Conservation (phyloP, 2,113 vertebrate genomes). For the Pygathrix nemaeus region DNA sequence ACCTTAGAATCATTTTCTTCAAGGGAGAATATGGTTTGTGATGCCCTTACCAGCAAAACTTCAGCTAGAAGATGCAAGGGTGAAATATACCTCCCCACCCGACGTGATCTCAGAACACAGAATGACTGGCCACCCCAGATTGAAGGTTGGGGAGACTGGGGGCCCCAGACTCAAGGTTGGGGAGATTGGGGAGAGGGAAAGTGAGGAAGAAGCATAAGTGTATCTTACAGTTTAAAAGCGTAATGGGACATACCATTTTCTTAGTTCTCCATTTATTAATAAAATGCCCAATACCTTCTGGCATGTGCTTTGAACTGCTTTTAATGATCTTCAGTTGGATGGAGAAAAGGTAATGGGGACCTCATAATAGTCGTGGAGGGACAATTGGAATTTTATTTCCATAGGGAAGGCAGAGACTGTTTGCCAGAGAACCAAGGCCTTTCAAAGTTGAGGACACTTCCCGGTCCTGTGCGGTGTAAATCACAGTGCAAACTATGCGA, state of each 20-base stretch:
- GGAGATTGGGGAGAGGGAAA: neutral
- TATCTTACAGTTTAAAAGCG: constrained; percentile 36
- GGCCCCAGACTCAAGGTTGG: neutral
- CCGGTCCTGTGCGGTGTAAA: constrained; percentile 85
- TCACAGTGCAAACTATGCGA: constrained; percentile 90
- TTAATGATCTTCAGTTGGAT: constrained; percentile 73
- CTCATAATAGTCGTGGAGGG: constrained; percentile 64
- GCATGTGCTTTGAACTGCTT: constrained; percentile 71
- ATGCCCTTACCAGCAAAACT: neutral
- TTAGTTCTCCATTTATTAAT: constrained; percentile 72
- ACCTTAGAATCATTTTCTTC: neutral
- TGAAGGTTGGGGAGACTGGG: neutral
- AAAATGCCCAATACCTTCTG: constrained; percentile 65
- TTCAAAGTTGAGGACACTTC: constrained; percentile 88
- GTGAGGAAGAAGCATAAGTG: neutral
- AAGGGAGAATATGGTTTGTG: rapidly evolving
- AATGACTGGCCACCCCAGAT: neutral
- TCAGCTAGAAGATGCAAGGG: neutral
- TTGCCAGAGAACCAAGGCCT: constrained; percentile 80
- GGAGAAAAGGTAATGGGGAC: constrained; percentile 75
- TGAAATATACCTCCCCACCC: neutral
- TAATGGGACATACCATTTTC: constrained; percentile 66
- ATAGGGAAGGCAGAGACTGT: constrained; percentile 78
- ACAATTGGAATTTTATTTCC: constrained; percentile 82
- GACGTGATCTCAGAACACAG: neutral